Evolutionary conservation across 53 echinoderm and acorn worm genomes (phyloP).

Genomic region (Apostichopus leukothele): DNA sequence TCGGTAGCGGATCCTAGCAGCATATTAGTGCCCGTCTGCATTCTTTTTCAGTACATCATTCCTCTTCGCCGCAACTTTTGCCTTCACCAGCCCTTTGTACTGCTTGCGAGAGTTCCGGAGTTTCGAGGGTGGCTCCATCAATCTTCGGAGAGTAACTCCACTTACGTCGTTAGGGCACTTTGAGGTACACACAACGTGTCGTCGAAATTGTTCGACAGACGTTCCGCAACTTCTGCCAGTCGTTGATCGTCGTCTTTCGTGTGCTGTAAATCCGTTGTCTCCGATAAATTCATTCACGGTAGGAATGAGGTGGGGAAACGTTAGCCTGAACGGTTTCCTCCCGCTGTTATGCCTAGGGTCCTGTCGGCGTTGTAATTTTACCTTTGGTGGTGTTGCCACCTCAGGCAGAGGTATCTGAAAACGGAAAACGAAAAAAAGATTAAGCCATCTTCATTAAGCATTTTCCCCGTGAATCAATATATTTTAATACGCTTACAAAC

Average conservation of each 20-base stretch:
- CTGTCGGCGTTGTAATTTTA: not conserved
- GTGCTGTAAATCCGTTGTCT: not conserved
- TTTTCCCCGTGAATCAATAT: too few species aligned
- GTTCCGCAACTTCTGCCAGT: conserved; percentile 48
- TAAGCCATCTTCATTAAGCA: not conserved
- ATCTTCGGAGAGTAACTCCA: not conserved
- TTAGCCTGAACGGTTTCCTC: not conserved
- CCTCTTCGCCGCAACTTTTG: conserved; percentile 46
- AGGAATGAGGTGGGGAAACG: not conserved
- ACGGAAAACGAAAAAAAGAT: not conserved
- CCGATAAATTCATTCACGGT: not conserved
- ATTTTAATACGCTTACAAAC: too few species aligned
- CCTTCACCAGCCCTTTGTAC: conserved; percentile 47
- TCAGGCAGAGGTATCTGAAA: conserved; percentile 1
- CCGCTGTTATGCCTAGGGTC: conserved; percentile 9
- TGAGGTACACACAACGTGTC: conserved; percentile 14
- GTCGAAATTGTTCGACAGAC: not conserved
- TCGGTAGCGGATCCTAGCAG: conserved; percentile 49
- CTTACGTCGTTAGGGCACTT: conserved; percentile 24
- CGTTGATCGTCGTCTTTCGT: conserved; percentile 9
- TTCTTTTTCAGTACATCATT: conserved; percentile 38
- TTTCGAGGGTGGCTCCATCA: conserved; percentile 42
- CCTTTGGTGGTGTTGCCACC: not conserved
- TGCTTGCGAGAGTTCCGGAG: not conserved
- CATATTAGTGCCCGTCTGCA: conserved; percentile 48